Evolutionary conservation across 2,797 vertebrate genomes (phyloP).

Genomic region (Chrysocyon brachyurus): DNA sequence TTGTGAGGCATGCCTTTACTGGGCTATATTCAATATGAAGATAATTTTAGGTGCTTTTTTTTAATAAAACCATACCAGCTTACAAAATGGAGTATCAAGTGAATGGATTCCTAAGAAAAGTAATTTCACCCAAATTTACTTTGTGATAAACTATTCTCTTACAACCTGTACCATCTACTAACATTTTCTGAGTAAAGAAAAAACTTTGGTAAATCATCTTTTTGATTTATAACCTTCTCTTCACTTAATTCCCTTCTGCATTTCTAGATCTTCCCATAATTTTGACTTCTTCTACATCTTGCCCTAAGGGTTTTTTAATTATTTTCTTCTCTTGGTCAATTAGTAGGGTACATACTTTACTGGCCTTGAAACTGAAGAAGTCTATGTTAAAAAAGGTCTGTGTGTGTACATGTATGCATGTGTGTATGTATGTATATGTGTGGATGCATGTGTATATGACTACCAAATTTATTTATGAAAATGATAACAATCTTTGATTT

Average conservation of each 20-base stretch:
- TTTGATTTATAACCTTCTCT: neutral
- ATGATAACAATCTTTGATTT: neutral
- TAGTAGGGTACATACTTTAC: neutral
- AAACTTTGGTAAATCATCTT: neutral
- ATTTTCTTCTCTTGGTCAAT: neutral
- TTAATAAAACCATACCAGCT: neutral
- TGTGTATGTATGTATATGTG: neutral
- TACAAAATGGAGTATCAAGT: neutral
- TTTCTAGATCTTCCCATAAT: neutral
- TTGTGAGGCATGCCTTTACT: neutral
- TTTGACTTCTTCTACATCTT: conserved; percentile 37
- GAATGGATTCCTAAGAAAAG: neutral
- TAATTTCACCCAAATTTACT: conserved; percentile 27
- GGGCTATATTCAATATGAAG: neutral
- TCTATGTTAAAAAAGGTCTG: neutral
- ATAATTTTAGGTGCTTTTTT: neutral
- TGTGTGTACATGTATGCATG: neutral
- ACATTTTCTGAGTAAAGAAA: neutral
- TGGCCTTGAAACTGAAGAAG: neutral
- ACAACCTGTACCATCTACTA: conserved; percentile 29
- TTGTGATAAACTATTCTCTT: neutral
- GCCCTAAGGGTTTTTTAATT: neutral
- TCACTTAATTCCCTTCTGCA: neutral
- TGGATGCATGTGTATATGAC: neutral
- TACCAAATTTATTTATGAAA: conserved; percentile 26